Percentiles rank a stretch among this genome's conserved stretches.
phyloP scores from a whole-genome alignment of 2,113 vertebrate genomes.

The Prunella himalayana region DNA sequence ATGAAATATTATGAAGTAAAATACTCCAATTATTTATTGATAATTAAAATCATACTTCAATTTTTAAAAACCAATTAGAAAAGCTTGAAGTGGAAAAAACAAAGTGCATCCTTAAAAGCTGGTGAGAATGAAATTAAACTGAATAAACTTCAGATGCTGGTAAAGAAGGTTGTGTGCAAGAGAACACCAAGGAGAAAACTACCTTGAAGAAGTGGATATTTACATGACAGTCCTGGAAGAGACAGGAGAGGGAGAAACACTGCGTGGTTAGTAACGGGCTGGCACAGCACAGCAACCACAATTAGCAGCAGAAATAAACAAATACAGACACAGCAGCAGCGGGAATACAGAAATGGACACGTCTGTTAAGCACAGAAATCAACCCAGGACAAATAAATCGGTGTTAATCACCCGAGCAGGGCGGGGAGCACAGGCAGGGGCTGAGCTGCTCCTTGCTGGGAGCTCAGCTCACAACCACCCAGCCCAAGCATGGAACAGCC shows the following conservation, averaged over 20 bases:
- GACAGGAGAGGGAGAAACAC: constrained; percentile 64
- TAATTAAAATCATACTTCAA: background rate
- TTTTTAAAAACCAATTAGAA: background rate
- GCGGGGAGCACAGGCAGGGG: background rate
- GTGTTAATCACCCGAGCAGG: background rate
- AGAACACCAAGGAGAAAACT: constrained; percentile 56
- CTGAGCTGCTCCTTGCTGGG: fast-evolving
- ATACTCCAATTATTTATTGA: background rate
- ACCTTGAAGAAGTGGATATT: constrained; percentile 85
- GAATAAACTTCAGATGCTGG: background rate
- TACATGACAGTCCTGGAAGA: constrained; percentile 83
- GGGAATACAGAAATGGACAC: background rate
- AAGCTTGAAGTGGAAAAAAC: background rate
- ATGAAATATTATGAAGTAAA: background rate
- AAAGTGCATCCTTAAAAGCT: constrained; percentile 33
- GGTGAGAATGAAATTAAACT: background rate
- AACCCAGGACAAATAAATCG: background rate
- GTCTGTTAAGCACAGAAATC: background rate
- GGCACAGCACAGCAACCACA: background rate
- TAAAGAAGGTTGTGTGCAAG: background rate
- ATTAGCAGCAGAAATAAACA: background rate
- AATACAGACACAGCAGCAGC: background rate
- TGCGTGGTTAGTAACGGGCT: constrained; percentile 34
- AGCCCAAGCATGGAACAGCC: background rate
- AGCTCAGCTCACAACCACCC: fast-evolving